Evolutionary conservation across 2,113 vertebrate genomes (phyloP).

Genomic region (Poeciliopsis retropinna): DNA sequence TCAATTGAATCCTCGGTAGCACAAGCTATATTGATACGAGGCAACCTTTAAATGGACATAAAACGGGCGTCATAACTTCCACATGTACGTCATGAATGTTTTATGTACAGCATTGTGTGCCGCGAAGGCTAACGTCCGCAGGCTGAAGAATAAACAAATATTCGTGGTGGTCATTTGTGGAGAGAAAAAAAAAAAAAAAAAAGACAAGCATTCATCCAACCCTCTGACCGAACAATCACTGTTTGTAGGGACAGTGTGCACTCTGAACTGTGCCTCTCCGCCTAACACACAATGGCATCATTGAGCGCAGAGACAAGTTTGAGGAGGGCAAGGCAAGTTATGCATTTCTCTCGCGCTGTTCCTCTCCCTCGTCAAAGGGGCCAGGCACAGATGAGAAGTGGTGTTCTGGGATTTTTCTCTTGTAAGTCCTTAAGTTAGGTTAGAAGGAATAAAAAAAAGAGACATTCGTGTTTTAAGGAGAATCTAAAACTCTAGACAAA

Average conservation of each 20-base stretch:
- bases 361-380: slow-evolving; percentile 47
- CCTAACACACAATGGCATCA: slow-evolving; percentile 73
- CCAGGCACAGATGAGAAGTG: slow-evolving; percentile 64
- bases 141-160: slow-evolving; percentile 72
- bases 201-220: slow-evolving; percentile 63
- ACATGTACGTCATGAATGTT: slow-evolving; percentile 41
- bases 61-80: slow-evolving; percentile 42
- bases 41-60: slow-evolving; percentile 46
- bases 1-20: background rate
- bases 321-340: slow-evolving; percentile 65
- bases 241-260: slow-evolving; percentile 71
- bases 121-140: slow-evolving; percentile 44
- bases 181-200: slow-evolving; percentile 26
- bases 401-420: slow-evolving; percentile 44
- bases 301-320: slow-evolving; percentile 64
- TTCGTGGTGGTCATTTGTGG: slow-evolving; percentile 68
- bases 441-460: slow-evolving; percentile 15
- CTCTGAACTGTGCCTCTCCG: slow-evolving; percentile 72
- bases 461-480: background rate
- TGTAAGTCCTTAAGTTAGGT: slow-evolving; percentile 17
- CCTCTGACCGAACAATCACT: slow-evolving; percentile 67
- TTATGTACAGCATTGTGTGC: slow-evolving; percentile 33
- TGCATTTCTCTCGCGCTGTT: slow-evolving; percentile 50
- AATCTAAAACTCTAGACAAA: too few relatives aligned
- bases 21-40: background rate